Evolutionary conservation across 2,797 vertebrate genomes (phyloP), one percentile per base, ranked within the genome.

Genomic region (Saxicola maurus): DNA sequence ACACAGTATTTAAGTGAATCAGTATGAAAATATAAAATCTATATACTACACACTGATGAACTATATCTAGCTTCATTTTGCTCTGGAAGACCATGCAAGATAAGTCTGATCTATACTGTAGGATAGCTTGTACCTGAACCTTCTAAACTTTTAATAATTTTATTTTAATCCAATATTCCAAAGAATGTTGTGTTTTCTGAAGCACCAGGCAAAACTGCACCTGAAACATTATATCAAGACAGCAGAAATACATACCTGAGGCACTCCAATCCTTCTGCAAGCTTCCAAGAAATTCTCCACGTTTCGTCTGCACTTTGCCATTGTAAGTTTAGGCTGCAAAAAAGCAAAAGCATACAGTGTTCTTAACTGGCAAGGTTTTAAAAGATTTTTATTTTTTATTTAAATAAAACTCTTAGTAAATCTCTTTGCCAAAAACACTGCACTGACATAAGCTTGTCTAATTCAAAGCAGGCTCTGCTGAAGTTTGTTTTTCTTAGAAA

Each of bases 261-360:
- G 98, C 73, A 99, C 99, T 38, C 99, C 99, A 35, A 99, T 99
- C 97, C 98, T 98, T 87, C 98, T 98, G 97, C 99, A 99, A 67
- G 99, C 99, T 97, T 99, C 99, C 92, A 99, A 95, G 96, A 99
- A 99, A 96, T 99, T 99, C 96, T 99, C 99, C 78, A 99, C 99
- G 0, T 99, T 99, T 72, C 99, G 97, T 76, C 99, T 98, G 97
- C 99, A 99, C 92, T 99, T 99, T 72, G 99, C 99, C 98, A 99
- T 99, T 30, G 99, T 99, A 95, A 99, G 98, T 96, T 99, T 99
- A 92, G 99, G 99, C 99, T 99, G 96, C 57, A 95, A 90, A 56
- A 55, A 93, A 68, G 43, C 35, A 86, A 89, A 66, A 42, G 57
- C 53, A 89, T 9, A 46, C 20, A 45, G 51, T 18, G 30, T 17